A percentile compares a stretch with the other conserved stretches of the same genome.
Evolutionary conservation across 2,113 vertebrate species (phyloP).

Genomic region (Arothron firmamentum): DNA sequence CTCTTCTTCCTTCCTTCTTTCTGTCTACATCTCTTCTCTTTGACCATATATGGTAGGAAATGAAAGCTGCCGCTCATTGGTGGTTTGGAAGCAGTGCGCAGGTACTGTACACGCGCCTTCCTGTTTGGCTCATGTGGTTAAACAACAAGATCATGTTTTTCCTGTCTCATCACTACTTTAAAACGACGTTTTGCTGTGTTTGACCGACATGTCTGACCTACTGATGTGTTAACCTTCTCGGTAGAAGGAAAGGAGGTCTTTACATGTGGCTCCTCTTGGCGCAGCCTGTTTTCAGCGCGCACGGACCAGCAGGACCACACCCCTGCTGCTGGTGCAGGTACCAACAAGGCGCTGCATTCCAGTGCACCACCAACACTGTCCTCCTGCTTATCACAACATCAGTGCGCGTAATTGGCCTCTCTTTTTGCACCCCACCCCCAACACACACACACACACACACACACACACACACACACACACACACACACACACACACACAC

Average conservation of each 20-base stretch:
- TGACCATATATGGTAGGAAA: constrained; percentile 72
- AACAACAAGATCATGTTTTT: neutral
- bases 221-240: too few species aligned
- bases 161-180: neutral
- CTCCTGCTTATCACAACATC: too few species aligned
- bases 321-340: constrained; percentile 47
- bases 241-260: neutral
- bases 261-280: neutral
- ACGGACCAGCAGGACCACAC: constrained; percentile 39
- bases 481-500: neutral
- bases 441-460: neutral
- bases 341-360: constrained; percentile 40
- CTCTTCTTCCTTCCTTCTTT: neutral
- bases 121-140: constrained; percentile 17
- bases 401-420: too few species aligned
- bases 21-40: constrained; percentile 19
- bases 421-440: too few species aligned
- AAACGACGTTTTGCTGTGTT: too few species aligned
- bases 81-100: constrained; percentile 27
- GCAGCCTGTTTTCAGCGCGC: constrained; percentile 1
- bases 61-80: constrained; percentile 54
- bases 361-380: constrained; percentile 15
- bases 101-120: constrained; percentile 17
- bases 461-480: neutral
- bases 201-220: too few species aligned